Percentiles rank a stretch among this genome's conserved stretches.
Evolutionary conservation across 2,797 vertebrate genomes (phyloP).

Genomic region (Eutrigla gurnardus): DNA sequence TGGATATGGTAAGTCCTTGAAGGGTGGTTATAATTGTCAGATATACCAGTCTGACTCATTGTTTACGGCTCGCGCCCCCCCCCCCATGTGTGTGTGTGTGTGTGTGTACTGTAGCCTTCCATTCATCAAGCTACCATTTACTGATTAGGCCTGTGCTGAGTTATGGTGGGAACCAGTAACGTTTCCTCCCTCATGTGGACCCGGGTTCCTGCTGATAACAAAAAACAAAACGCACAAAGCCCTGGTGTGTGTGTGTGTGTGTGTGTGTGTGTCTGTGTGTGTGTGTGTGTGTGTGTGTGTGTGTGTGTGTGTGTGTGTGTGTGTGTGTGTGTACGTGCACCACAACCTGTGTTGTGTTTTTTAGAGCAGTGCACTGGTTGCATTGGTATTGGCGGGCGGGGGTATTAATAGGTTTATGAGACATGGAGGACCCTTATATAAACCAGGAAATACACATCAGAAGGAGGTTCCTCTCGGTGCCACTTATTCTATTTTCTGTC

Average conservation of each 20-base stretch:
- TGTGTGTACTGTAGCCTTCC: slow-evolving; percentile 53
- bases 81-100: too few relatives aligned
- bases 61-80: slow-evolving; percentile 56
- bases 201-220: slow-evolving; percentile 80
- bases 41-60: slow-evolving; percentile 69
- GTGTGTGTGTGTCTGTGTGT: slow-evolving; percentile 52
- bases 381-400: slow-evolving; percentile 28
- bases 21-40: slow-evolving; percentile 64
- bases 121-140: slow-evolving; percentile 68
- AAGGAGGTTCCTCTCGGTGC: slow-evolving; percentile 49
- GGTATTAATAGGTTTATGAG: slow-evolving; percentile 73
- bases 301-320: slow-evolving; percentile 47
- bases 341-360: slow-evolving; percentile 18
- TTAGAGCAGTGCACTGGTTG: neutral
- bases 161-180: slow-evolving; percentile 80
- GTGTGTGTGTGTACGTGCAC: slow-evolving; percentile 64
- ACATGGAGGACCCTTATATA: slow-evolving; percentile 62
- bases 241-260: slow-evolving; percentile 44
- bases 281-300: slow-evolving; percentile 55
- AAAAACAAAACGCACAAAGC: slow-evolving; percentile 57
- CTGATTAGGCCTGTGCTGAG: slow-evolving; percentile 73
- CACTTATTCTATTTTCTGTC: slow-evolving; percentile 54
- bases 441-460: slow-evolving; percentile 71
- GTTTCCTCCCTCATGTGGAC: slow-evolving; percentile 73
- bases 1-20: slow-evolving; percentile 68